These are phyloP conservation scores for Pseudotriccus pelzelni DNA, from an alignment of 2,797 vertebrate genomes.

Conservation along the genomic window DNA sequence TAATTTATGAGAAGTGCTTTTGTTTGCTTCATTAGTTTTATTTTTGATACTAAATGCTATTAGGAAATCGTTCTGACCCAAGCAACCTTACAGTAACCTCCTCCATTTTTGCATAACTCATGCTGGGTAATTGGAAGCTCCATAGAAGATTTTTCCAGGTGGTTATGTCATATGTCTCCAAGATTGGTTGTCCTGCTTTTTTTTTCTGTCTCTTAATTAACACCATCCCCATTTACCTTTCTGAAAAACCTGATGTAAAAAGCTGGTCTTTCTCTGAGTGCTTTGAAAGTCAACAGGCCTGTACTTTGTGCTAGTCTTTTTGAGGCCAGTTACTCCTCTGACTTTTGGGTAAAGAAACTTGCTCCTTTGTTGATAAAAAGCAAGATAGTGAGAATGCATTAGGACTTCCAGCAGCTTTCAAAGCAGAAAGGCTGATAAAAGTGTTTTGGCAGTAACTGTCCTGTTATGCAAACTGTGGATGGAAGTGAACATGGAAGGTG, in stretches of 20 bases:
- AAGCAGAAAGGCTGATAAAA: not conserved
- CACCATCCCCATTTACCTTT: not conserved
- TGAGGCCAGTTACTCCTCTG: not conserved
- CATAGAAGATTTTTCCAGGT: not conserved
- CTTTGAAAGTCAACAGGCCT: not conserved
- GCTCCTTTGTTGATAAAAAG: not conserved
- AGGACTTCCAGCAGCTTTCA: constrained; percentile 29
- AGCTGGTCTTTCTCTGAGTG: not conserved
- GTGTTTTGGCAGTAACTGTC: not conserved
- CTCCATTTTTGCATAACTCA: not conserved
- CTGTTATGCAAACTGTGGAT: not conserved
- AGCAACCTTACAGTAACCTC: not conserved
- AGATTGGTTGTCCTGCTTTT: not conserved
- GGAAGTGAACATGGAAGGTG: not conserved
- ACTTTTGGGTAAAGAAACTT: not conserved
- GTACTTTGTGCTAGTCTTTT: not conserved
- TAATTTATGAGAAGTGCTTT: not conserved
- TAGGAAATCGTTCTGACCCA: not conserved
- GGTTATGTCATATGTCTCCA: not conserved
- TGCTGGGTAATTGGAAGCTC: not conserved
- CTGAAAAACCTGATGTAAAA: not conserved
- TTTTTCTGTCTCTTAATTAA: not conserved
- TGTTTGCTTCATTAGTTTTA: not conserved
- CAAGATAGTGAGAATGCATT: not conserved
- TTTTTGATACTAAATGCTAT: not conserved